Percentiles rank a stretch among this genome's conserved stretches.
Conservation (phyloP, 2,797 vertebrate species). For the Brachymystax lenok region DNA sequence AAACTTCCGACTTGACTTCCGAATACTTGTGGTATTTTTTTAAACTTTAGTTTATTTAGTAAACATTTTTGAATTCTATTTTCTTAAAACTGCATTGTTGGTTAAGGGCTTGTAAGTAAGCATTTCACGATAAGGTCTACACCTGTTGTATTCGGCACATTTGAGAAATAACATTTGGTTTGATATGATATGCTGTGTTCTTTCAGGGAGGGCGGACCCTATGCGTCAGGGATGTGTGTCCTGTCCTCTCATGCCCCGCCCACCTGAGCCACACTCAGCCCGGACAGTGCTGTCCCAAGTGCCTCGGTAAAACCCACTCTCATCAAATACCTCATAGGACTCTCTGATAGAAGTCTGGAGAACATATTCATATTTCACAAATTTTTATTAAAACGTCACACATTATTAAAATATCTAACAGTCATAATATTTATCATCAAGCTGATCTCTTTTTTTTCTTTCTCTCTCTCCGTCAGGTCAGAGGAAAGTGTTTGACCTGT, state of each 20-base stretch:
- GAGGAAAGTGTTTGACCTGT: constrained; percentile 96
- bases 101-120: too few species aligned
- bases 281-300: constrained; percentile 92
- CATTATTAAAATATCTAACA: too few species aligned
- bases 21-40: too few species aligned
- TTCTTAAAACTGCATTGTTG: too few species aligned
- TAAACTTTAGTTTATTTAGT: too few species aligned
- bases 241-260: constrained; percentile 93
- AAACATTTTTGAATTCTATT: too few species aligned
- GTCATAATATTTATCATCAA: not conserved
- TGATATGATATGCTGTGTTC: constrained; percentile 27
- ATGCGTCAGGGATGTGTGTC: constrained; percentile 89
- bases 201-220: constrained; percentile 88
- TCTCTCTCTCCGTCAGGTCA: constrained; percentile 78
- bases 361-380: not conserved
- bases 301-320: constrained; percentile 80
- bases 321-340: not conserved
- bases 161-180: too few species aligned
- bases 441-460: not conserved
- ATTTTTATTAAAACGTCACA: not conserved
- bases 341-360: not conserved
- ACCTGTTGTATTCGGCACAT: too few species aligned
- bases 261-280: constrained; percentile 88
- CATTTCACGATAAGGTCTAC: too few species aligned
- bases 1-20: too few species aligned